Evolutionary conservation across 2,113 vertebrate species (phyloP), one percentile per base, ranked within the genome.

Genomic region (Hypocryptadius cinnamomeus): DNA sequence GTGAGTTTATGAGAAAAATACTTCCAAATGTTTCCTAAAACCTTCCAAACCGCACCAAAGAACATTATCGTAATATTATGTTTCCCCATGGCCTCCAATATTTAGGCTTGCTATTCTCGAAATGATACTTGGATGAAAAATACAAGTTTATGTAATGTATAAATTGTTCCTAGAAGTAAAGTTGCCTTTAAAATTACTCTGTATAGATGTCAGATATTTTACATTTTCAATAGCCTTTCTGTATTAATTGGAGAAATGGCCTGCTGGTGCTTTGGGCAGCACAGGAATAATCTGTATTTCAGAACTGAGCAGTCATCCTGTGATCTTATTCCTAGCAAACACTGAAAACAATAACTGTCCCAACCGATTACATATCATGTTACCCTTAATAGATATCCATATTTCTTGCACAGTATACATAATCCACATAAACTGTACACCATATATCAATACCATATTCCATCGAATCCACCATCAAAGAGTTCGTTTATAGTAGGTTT

Each of bases 1-100:
- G 98, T 98, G 97, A 98, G 98, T 99, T 98, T 98, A 98, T 98
- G 98, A 98, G 98, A 98, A 99, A 99, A 99, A 99, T 96, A 98
- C 98, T 99, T 99, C 98, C 98, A 99, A 99, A 99, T 99, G 98
- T 99, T 98, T 98, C 97, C 97, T 97, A 97, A 98, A 98, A 97
- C 98, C 97, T 98, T 98, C 98, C 98, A 98, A 99, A 99, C 98
- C 98, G 97, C 98, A 99, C 98, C 98, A 99, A 99, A 99, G 98
- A 98, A 98, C 97, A 98, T 98, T 99, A 98, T 98, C 97, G 97
- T 98, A 98, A 98, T 98, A 99, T 99, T 98, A 98, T 98, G 97
- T 98, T 99, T 99, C 98, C 97, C 97, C 94, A 92, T 97, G 98
- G 98, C 98, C 97, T 98, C 98, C 97, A 98, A 97, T 98, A 98